These are phyloP conservation scores for Stegastes partitus DNA, from an alignment of 2,113 vertebrate genomes.

Conservation along the genomic window DNA sequence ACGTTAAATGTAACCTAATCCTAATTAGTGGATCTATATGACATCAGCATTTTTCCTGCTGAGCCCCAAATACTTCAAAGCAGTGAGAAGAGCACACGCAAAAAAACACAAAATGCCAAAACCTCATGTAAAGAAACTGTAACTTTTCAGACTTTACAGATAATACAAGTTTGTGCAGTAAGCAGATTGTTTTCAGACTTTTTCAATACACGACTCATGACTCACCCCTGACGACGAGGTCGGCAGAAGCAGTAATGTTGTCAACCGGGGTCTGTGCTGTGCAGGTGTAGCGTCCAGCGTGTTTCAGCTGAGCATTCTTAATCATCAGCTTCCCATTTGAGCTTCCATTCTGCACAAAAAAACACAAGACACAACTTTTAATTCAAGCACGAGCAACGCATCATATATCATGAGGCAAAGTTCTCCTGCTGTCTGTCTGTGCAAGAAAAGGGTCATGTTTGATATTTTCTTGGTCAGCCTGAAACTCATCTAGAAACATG, in stretches of 20 bases:
- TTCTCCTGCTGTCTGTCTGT: background rate
- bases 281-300: conserved; percentile 93
- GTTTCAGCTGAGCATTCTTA: conserved; percentile 91
- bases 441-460: background rate
- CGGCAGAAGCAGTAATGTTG: conserved; percentile 91
- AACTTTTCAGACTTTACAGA: background rate
- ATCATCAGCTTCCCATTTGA: conserved; percentile 92
- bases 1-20: too few relatives aligned
- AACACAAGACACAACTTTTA: conserved; percentile 14
- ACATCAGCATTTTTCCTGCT: too few relatives aligned
- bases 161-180: background rate
- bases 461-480: background rate
- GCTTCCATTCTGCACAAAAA: conserved; percentile 86
- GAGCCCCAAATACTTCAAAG: too few relatives aligned
- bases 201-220: conserved; percentile 5
- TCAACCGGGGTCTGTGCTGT: conserved; percentile 95
- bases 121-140: background rate
- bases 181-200: background rate
- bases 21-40: too few relatives aligned
- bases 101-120: too few relatives aligned
- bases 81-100: too few relatives aligned
- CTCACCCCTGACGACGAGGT: conserved; percentile 96
- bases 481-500: conserved; percentile 13
- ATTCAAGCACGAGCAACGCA: background rate
- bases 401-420: background rate